Evolutionary conservation across 2,113 vertebrate species (phyloP).

Genomic region (Macrotis lagotis): DNA sequence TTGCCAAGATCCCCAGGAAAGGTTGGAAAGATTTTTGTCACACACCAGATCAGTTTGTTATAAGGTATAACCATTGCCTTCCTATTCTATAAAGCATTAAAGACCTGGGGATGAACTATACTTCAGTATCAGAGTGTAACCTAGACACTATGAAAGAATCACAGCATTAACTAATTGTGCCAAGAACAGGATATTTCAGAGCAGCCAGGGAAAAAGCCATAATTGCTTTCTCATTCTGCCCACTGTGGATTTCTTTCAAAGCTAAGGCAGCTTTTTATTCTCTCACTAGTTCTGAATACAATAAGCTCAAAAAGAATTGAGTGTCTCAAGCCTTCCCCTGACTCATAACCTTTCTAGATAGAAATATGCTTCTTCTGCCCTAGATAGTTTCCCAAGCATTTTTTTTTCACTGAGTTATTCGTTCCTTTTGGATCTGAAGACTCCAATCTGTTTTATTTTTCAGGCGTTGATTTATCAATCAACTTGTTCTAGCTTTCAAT

Average conservation of each 20-base stretch:
- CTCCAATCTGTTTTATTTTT: background rate
- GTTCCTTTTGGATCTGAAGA: background rate
- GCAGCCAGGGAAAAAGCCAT: background rate
- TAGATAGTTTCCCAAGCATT: conserved; percentile 13
- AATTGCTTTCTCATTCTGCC: background rate
- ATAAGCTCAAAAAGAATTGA: conserved; percentile 48
- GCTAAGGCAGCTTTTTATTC: background rate
- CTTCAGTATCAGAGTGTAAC: background rate
- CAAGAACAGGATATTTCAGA: background rate
- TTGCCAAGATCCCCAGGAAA: background rate
- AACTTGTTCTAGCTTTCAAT: background rate
- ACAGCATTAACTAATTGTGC: background rate
- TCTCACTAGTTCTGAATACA: background rate
- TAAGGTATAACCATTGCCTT: background rate
- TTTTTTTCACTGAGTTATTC: background rate
- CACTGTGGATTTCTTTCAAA: background rate
- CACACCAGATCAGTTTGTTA: background rate
- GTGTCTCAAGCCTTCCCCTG: background rate
- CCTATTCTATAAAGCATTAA: background rate
- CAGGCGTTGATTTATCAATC: background rate
- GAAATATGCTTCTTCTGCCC: conserved; percentile 51
- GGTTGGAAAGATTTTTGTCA: background rate
- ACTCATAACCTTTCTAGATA: background rate
- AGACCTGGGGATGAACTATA: background rate
- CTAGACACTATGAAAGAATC: background rate